Percentiles rank a stretch among this genome's conserved stretches.
phyloP scores from a whole-genome alignment of 2,113 vertebrate genomes.

The Rana temporaria region DNA sequence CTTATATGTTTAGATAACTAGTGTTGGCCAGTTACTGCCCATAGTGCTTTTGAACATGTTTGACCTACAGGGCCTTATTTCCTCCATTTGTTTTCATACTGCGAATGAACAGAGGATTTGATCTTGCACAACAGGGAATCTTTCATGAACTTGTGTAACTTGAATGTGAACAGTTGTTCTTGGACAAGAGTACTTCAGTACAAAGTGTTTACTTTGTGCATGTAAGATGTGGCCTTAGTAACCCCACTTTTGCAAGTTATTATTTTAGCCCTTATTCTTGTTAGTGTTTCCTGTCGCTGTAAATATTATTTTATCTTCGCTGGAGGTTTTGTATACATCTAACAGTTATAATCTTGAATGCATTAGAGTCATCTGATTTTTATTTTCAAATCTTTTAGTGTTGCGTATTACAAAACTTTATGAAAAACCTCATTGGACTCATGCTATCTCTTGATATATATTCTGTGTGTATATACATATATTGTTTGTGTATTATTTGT shows the following conservation, averaged over 20 bases:
- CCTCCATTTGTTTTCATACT: conserved; percentile 2
- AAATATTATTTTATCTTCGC: not conserved
- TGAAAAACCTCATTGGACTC: too few species aligned
- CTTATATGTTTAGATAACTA: too few species aligned
- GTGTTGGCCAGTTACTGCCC: not conserved
- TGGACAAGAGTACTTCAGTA: conserved; percentile 5
- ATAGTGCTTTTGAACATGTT: not conserved
- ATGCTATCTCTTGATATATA: too few species aligned
- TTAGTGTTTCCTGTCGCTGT: not conserved
- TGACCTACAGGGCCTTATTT: not conserved
- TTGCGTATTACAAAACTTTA: too few species aligned
- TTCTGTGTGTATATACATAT: too few species aligned
- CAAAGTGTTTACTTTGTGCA: not conserved
- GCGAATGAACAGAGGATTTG: conserved; percentile 12
- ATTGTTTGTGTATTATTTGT: too few species aligned
- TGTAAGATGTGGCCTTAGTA: conserved; percentile 13
- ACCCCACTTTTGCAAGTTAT: not conserved
- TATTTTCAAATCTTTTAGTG: too few species aligned
- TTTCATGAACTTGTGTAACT: conserved; percentile 13
- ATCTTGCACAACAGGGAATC: not conserved
- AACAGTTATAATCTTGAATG: not conserved
- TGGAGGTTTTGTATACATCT: not conserved
- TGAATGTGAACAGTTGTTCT: not conserved
- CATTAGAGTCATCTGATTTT: too few species aligned
- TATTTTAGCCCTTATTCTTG: not conserved